These are phyloP conservation scores for Danionella dracula DNA, from an alignment of 2,797 vertebrate genomes.

Conservation along the genomic window DNA sequence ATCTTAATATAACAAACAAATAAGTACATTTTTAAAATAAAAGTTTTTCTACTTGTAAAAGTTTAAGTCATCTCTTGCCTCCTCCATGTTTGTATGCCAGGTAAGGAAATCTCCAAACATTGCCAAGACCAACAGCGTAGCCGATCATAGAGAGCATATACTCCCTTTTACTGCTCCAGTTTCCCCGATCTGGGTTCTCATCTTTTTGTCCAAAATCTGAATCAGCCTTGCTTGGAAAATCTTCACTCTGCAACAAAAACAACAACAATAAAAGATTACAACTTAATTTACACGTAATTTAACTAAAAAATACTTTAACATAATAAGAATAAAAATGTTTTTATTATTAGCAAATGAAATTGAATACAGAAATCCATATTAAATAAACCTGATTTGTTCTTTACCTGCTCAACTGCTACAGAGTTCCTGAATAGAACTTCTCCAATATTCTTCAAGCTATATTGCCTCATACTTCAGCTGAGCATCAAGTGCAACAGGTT, in stretches of 20 bases:
- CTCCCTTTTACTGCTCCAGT: conserved; percentile 87
- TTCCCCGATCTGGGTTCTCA: conserved; percentile 79
- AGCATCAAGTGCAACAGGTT: background rate
- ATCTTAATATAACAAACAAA: too few relatives aligned
- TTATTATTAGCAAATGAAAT: background rate
- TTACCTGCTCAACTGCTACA: conserved; percentile 35
- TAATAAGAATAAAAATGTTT: background rate
- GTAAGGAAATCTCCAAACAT: conserved; percentile 95
- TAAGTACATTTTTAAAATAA: too few relatives aligned
- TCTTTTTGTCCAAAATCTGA: conserved; percentile 49
- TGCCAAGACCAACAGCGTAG: conserved; percentile 91
- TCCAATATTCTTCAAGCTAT: conserved; percentile 40
- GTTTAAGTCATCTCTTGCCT: conserved; percentile 58
- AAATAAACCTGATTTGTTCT: background rate
- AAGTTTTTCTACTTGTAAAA: too few relatives aligned
- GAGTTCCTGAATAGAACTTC: conserved; percentile 32
- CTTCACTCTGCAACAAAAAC: conserved; percentile 14
- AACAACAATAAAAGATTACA: background rate
- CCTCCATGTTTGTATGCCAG: conserved; percentile 91
- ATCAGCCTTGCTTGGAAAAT: conserved; percentile 38
- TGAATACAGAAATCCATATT: too few relatives aligned
- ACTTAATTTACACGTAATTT: too few relatives aligned
- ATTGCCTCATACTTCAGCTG: conserved; percentile 41
- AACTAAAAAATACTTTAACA: background rate
- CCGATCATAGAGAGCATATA: conserved; percentile 91